Percentiles rank a stretch among this genome's conserved stretches.
phyloP scores from a whole-genome alignment of 2,888 invertebrate genomes.

The Latrodectus hesperus region DNA sequence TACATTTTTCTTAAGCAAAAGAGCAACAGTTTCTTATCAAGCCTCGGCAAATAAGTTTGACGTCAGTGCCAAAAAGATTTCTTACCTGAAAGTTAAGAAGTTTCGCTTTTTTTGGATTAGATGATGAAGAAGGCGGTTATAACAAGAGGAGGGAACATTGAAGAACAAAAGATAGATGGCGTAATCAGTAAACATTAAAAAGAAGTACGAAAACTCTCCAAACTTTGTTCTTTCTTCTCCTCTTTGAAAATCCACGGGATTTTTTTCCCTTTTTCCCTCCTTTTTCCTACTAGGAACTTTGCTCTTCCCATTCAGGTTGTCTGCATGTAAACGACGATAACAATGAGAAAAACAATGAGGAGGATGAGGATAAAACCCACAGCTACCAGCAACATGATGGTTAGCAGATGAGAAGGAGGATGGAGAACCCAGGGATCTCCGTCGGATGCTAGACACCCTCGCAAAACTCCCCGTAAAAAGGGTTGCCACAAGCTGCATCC shows the following conservation, averaged over 20 bases:
- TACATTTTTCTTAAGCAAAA: no score
- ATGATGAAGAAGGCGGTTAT: no score
- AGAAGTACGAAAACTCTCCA: constrained; percentile 33
- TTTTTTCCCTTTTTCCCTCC: neutral
- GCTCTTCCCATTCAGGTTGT: constrained; percentile 33
- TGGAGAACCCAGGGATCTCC: constrained; percentile 59
- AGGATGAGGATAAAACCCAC: constrained; percentile 69
- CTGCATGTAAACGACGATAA: constrained; percentile 69
- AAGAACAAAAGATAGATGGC: constrained; percentile 23
- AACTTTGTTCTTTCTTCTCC: constrained; percentile 31
- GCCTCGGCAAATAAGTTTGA: no score
- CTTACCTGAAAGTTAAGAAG: no score
- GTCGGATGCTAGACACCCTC: constrained; percentile 32
- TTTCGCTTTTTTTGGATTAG: no score
- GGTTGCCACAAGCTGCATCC: constrained; percentile 35
- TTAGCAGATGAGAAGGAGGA: constrained; percentile 17
- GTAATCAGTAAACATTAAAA: constrained; percentile 11
- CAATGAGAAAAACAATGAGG: constrained; percentile 67
- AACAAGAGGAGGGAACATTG: neutral
- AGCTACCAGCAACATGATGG: constrained; percentile 69
- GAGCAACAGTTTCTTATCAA: no score
- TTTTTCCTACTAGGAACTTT: constrained; percentile 2
- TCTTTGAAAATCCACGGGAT: neutral
- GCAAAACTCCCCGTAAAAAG: constrained; percentile 28
- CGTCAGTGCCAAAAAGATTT: no score